Base-by-base conservation (phyloP, 2,797 vertebrate species). In the Mastacembelus armatus region DNA sequence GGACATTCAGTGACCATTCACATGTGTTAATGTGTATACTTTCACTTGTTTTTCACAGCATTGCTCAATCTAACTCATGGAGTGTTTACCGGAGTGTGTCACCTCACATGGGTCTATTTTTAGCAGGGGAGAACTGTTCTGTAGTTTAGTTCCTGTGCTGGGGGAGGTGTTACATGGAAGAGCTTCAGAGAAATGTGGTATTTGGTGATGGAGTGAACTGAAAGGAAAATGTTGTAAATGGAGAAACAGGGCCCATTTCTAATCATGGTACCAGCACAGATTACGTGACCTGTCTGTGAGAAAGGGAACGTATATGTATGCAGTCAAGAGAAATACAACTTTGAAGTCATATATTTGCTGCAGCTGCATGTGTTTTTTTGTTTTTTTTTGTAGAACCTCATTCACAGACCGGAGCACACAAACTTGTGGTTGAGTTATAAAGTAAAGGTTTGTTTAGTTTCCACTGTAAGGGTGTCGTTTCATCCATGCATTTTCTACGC, bases 91-190 rank as follows among this genome's bases (percentile, higher is more conserved):
- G 78, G 61, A 84, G 80, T 69, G 77, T 89, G 87, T 88, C 87
- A 60, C 72, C 84, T 89, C 89, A 87, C 87, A 88, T 89, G 88
- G 86, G 71, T 77, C 85, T 92, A 91, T 91, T 92, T 91, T 86
- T 90, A 92, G 91, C 59, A 19, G 15, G 40, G 2, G 68, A 68
- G 74, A 81, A 77, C 47, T 73, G 81, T 66, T 67, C 66, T 65
- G 50, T 70, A 62, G 66, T 80, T 72, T 74, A n/a, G 56, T 80
- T 64, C 80, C 30, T 71, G 68, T 64, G 57, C 55, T 11, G 50
- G 73, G n/a, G 77, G 81, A 44, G 75, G 83, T 36, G 69, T 73
- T 51, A 51, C 21, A 14, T 45, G 19, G 66, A 74, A 68, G 35
- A 50, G 80, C 61, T 74, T 47, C 57, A 43, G 63, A 81, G 68